Evolutionary conservation across 2,113 vertebrate genomes (phyloP).

Genomic region (Scytalopus superciliaris): DNA sequence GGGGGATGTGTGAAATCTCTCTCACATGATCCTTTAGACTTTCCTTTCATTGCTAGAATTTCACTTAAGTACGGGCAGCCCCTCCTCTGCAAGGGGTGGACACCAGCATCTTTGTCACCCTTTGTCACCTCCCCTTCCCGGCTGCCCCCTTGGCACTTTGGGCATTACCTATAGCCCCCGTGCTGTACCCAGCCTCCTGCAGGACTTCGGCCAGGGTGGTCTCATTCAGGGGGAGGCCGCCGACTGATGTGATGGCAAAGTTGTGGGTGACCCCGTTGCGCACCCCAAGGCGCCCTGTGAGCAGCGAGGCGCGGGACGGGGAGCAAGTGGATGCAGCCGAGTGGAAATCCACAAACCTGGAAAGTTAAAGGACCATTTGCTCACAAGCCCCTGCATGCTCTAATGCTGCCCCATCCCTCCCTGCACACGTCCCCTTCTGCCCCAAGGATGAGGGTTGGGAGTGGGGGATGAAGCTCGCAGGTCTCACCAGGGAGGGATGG

Average conservation of each 20-base stretch:
- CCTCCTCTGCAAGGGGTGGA: neutral
- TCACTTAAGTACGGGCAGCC: neutral
- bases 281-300: constrained; percentile 89
- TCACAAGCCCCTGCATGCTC: accelerated
- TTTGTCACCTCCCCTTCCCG: accelerated
- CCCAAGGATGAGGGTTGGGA: neutral
- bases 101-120: accelerated
- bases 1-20: neutral
- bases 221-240: constrained; percentile 90
- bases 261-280: constrained; percentile 94
- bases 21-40: no score
- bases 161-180: constrained; percentile 83
- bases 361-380: neutral
- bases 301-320: constrained; percentile 89
- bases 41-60: neutral
- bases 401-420: accelerated
- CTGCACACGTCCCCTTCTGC: accelerated
- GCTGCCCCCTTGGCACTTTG: accelerated
- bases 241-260: constrained; percentile 83
- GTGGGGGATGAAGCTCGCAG: accelerated
- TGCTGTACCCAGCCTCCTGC: constrained; percentile 83
- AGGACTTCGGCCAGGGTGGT: constrained; percentile 87
- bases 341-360: constrained; percentile 92
- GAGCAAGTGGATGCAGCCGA: constrained; percentile 94
- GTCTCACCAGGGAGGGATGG: neutral